Percentiles rank a stretch among this genome's conserved stretches.
Conservation (phyloP, 23 tunicate genomes). For the Trididemnum miniatum region DNA sequence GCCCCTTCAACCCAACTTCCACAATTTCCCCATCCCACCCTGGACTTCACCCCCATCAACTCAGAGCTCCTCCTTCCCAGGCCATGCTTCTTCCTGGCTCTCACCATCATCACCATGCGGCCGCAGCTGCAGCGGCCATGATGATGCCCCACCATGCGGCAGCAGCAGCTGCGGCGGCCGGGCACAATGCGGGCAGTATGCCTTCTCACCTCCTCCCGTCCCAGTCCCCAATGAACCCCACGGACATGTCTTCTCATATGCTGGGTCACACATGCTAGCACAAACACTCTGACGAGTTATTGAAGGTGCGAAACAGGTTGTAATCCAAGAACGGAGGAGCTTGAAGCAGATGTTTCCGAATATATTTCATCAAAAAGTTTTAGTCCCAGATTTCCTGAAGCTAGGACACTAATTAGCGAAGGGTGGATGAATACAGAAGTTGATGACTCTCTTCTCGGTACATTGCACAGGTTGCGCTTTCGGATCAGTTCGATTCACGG, state of each 20-base stretch:
- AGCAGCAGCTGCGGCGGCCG: constrained; percentile 79
- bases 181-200: constrained; percentile 69
- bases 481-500: too few species aligned
- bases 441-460: too few species aligned
- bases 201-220: constrained; percentile 67
- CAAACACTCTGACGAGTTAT: too few species aligned
- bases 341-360: too few species aligned
- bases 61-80: constrained; percentile 79
- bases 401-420: too few species aligned
- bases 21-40: constrained; percentile 71
- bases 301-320: background rate
- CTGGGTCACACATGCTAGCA: constrained; percentile 94
- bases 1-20: constrained; percentile 72
- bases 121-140: constrained; percentile 94
- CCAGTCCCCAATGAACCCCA: constrained; percentile 70
- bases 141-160: constrained; percentile 98
- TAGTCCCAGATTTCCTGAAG: too few species aligned
- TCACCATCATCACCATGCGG: constrained; percentile 83
- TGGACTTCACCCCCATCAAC: constrained; percentile 75
- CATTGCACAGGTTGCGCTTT: too few species aligned
- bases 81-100: constrained; percentile 80
- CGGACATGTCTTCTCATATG: constrained; percentile 83
- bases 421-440: too few species aligned
- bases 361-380: too few species aligned
- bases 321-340: background rate